Conservation (phyloP, 2,888 invertebrate genomes). For the Hesperia comma region DNA sequence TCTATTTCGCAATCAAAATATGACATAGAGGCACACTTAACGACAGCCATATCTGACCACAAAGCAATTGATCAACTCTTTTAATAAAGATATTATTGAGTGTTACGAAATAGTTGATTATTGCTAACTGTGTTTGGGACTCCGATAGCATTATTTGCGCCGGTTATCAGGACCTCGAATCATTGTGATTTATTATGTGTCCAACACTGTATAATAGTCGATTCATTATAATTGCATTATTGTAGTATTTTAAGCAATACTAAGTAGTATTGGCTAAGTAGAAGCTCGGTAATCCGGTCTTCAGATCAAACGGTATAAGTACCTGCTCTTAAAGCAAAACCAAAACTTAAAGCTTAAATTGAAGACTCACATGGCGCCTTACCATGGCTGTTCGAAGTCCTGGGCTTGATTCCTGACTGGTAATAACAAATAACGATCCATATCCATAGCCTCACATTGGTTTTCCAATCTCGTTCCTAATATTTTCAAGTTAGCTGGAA, state of each 20-base stretch:
- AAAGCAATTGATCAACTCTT: slow-evolving; percentile 3
- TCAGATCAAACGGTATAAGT: neutral
- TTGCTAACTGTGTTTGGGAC: slow-evolving; percentile 8
- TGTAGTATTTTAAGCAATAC: slow-evolving; percentile 10
- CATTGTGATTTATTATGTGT: slow-evolving; percentile 14
- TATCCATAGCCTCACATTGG: no score
- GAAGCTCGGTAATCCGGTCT: no score
- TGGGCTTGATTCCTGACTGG: no score
- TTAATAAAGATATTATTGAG: slow-evolving; percentile 5
- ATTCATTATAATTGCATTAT: slow-evolving; percentile 16
- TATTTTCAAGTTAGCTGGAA: no score
- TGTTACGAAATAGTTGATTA: slow-evolving; percentile 3
- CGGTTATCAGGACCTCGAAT: slow-evolving; percentile 5
- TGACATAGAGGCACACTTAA: neutral
- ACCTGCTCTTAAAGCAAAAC: no score
- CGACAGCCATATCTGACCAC: neutral
- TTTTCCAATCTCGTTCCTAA: no score
- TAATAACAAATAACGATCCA: no score
- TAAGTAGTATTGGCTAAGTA: no score
- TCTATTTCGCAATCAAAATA: neutral
- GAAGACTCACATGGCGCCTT: no score
- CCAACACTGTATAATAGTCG: neutral
- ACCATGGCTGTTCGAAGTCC: no score
- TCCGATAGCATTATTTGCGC: neutral
- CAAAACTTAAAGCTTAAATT: no score